Base-by-base conservation (phyloP, 1,140 invertebrate genomes). In the Listronotus bonariensis region DNA sequence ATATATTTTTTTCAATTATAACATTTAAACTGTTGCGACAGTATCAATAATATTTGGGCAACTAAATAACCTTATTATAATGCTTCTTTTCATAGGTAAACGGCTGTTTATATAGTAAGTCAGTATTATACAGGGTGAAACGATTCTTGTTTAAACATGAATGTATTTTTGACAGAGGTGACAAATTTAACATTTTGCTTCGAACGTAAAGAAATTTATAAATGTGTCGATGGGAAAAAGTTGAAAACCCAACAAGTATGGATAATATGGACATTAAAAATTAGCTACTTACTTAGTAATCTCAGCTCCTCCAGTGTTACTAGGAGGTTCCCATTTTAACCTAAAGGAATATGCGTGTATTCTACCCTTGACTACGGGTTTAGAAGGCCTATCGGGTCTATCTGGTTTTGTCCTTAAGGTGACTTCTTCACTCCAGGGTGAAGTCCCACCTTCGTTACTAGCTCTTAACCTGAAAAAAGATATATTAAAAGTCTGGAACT, bases 401-500 rank as follows among this genome's bases (percentile, higher is more conserved):
- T 91, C 92, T 2, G 92, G 89, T 17, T 87, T 78, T 3, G 93
- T 96, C 46, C 82, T 82, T 72, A 88, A 92, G 40, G 81, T 81
- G 0, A 93, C 88, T 73, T 91, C 85, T 9, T 91, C 85, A 9
- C 91, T 94, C 90, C 90, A 95, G 12, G 87, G 86, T 15, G 91
- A 92, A 43, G 82, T 79, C 0, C 93, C 92, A 65, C 92, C 91
- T 54, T 91, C 87, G 76, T 93, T 95, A 68, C 87, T 86, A 20
- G 90, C 88, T 63, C 86, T 83, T 63, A 95, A 79, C 76, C 92
- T 82, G 20, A 68, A 71, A 66, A 65, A 51, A 60, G 5, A 26
- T 1, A 26, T 26, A n/a, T 26, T 3, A 1, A 26, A 26, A 26
- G 1, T 26, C 2, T 26, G 20, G 20, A 3, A 3, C 5, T 26